Evolutionary conservation across 2,888 invertebrate genomes (phyloP), one percentile per base, ranked within the genome.

Genomic region (Itoplectis maculator): DNA sequence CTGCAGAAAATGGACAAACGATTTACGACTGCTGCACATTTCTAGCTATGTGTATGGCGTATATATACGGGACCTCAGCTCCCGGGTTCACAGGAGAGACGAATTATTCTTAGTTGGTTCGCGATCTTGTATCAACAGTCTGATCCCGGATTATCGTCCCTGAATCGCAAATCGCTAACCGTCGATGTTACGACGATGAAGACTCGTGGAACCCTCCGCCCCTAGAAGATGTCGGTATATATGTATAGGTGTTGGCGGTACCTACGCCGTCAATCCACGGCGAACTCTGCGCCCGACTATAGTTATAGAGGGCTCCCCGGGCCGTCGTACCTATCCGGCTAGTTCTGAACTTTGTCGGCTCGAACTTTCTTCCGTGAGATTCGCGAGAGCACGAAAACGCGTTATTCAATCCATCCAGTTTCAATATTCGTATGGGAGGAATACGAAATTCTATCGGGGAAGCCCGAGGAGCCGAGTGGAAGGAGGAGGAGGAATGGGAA

Each of bases 81-180:
- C 42, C 47, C 9, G 66, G 29, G 29, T 2, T 59, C 68, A 65
- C 83, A 68, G 45, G 65, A 69, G 49, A 79, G 54, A 80, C 76
- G 83, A 83, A 83, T 83, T 73, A 83, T 83, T 80, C 83, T 77
- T 73, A 80, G 83, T 80, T 82, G 79, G 82, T 72, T 82, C 79
- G 18, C 80, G 76, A 80, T 83, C 83, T 80, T 80, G 83, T 83
- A 80, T 76, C 83, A 83, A 83, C 83, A 83, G 83, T 83, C 83
- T 83, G 83, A 83, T 83, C 83, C 83, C 51, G 83, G 83, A 83
- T 83, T 81, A 83, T 83, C 81, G 78, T 79, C 51, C n/a, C 75
- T 61, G 79, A 79, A 83, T 83, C 81, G 81, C 78, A 72, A 81
- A 81, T 83, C 83, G 70, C 74, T 54, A 68, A 79, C 63, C 76